Percentiles rank a stretch among this genome's conserved stretches.
These are phyloP conservation scores for Micromys minutus DNA, from an alignment of 2,113 vertebrate genomes.

Conservation along the genomic window DNA sequence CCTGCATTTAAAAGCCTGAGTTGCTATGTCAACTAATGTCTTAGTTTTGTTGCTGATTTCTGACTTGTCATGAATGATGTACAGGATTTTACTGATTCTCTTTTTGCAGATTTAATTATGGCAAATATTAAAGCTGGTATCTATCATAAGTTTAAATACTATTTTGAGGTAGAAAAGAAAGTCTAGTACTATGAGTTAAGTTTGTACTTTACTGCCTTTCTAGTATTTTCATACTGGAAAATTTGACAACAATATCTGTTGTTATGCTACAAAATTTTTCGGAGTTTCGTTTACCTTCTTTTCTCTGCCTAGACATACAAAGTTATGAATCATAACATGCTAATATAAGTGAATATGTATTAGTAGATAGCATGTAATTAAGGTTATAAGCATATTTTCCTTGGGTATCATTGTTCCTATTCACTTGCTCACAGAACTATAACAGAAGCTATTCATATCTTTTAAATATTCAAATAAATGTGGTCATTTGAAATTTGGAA, in stretches of 20 bases:
- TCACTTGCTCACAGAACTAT: not conserved
- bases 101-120: not conserved
- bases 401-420: not conserved
- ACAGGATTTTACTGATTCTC: not conserved
- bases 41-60: not conserved
- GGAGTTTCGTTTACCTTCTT: not conserved
- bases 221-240: not conserved
- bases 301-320: not conserved
- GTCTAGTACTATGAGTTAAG: not conserved
- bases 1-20: not conserved
- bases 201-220: not conserved
- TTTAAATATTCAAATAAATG: not conserved
- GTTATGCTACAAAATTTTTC: not conserved
- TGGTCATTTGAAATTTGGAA: not conserved
- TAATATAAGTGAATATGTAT: not conserved
- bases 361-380: not conserved
- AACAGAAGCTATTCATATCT: not conserved
- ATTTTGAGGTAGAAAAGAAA: not conserved
- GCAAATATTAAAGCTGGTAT: not conserved
- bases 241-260: not conserved
- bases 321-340: not conserved
- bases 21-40: slow-evolving; percentile 3
- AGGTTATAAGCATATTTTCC: not conserved
- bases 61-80: not conserved
- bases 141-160: not conserved